Conservation (phyloP, 2,797 vertebrate species). For the Botia almorhae region DNA sequence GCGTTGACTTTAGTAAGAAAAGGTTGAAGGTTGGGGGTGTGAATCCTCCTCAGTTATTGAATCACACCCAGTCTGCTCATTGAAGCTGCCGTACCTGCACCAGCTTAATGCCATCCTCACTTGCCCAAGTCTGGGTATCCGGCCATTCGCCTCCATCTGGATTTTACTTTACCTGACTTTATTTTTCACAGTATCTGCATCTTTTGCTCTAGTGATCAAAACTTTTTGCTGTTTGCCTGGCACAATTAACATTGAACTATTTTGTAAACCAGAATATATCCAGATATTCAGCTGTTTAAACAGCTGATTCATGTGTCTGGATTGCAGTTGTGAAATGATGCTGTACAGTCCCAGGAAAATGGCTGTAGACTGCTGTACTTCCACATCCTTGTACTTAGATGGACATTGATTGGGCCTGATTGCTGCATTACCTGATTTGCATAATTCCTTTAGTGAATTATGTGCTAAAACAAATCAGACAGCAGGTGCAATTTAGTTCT, state of each 20-base stretch:
- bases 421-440: neutral
- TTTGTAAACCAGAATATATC: neutral
- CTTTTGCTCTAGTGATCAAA: conserved; percentile 7
- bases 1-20: conserved; percentile 20
- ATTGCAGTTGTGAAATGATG: neutral
- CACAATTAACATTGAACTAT: too few species aligned
- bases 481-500: neutral
- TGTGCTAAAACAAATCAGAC: neutral
- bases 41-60: conserved; percentile 5
- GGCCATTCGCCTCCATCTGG: conserved; percentile 62
- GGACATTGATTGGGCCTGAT: neutral
- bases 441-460: neutral
- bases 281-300: neutral
- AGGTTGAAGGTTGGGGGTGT: conserved; percentile 5
- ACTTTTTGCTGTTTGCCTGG: too few species aligned
- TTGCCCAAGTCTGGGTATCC: neutral
- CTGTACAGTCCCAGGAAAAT: neutral
- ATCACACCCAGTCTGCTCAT: conserved; percentile 11
- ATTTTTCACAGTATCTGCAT: conserved; percentile 65
- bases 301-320: neutral
- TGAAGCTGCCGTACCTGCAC: neutral
- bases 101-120: conserved; percentile 27
- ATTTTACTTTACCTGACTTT: conserved; percentile 67
- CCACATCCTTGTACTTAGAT: neutral
- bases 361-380: neutral